phyloP scores from a whole-genome alignment of 2,797 vertebrate species.

The Enteromius unitaeniatus region DNA sequence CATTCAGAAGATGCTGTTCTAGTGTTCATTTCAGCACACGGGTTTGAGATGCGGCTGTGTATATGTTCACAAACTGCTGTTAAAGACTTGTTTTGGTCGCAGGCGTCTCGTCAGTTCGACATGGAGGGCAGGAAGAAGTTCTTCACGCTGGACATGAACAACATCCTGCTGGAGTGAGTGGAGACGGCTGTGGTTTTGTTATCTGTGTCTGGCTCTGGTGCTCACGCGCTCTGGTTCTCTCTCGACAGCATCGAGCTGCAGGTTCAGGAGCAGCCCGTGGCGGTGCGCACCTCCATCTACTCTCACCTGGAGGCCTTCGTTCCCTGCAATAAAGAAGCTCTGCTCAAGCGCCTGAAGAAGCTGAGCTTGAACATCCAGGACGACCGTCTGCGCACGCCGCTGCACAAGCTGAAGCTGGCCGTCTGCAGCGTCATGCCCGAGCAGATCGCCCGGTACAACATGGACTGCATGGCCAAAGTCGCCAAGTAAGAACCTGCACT shows the following conservation, averaged over 20 bases:
- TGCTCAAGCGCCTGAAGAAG: constrained; percentile 96
- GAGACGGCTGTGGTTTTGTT: background rate
- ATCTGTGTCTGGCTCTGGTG: background rate
- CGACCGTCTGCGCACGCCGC: constrained; percentile 89
- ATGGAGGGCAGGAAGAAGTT: constrained; percentile 98
- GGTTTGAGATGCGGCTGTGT: background rate
- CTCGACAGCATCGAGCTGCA: constrained; percentile 91
- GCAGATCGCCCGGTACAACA: constrained; percentile 94
- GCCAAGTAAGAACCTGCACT: constrained; percentile 82
- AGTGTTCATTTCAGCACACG: background rate
- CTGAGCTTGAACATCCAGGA: constrained; percentile 97
- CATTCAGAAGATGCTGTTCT: background rate
- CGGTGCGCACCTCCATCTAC: constrained; percentile 86
- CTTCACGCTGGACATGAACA: constrained; percentile 99
- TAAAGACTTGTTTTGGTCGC: constrained; percentile 45
- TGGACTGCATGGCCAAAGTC: constrained; percentile 94
- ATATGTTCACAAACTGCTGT: background rate
- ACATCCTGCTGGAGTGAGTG: constrained; percentile 97
- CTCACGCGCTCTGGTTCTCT: background rate
- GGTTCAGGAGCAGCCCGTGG: constrained; percentile 89
- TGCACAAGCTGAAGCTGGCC: constrained; percentile 94
- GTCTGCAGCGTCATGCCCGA: constrained; percentile 96
- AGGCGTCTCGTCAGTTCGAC: constrained; percentile 96
- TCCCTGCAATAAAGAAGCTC: constrained; percentile 94
- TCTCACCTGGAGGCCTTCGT: constrained; percentile 95